phyloP scores from a whole-genome alignment of 2,797 vertebrate species.

The Pyrocephalus nanus region DNA sequence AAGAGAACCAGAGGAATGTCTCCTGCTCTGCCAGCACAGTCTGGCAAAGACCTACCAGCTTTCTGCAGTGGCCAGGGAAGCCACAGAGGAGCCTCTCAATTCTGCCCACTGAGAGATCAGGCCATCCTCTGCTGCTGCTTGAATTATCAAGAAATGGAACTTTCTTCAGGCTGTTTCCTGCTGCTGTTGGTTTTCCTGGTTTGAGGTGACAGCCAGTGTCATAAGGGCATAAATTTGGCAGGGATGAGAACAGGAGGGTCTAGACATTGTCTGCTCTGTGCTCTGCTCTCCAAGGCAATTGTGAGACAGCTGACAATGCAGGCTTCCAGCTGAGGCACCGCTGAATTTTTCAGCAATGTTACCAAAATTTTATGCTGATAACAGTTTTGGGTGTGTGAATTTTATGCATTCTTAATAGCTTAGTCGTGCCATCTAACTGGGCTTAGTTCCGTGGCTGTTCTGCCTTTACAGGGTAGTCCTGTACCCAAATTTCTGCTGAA shows the following conservation, averaged over 20 bases:
- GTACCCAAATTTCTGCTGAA: not conserved
- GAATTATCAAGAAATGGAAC: not conserved
- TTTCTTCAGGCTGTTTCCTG: not conserved
- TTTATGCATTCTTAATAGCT: rapidly evolving
- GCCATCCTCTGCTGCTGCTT: not conserved
- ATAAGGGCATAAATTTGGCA: not conserved
- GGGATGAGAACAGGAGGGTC: conserved; percentile 18
- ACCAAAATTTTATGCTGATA: not conserved
- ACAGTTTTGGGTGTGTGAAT: not conserved
- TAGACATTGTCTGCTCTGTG: not conserved
- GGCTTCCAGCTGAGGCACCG: not conserved
- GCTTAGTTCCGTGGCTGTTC: not conserved
- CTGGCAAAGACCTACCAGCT: not conserved
- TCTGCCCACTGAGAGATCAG: not conserved
- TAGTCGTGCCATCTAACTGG: not conserved
- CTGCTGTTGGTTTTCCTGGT: not conserved
- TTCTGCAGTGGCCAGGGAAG: not conserved
- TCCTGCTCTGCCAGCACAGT: not conserved
- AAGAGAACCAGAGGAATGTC: not conserved
- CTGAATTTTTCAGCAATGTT: not conserved
- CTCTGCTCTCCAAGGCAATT: not conserved
- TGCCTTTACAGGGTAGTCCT: not conserved
- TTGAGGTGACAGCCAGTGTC: not conserved
- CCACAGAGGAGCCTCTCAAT: not conserved
- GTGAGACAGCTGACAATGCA: not conserved